These are phyloP conservation scores for Heliothis peltigera DNA, from an alignment of 2,888 invertebrate genomes.

Conservation along the genomic window DNA sequence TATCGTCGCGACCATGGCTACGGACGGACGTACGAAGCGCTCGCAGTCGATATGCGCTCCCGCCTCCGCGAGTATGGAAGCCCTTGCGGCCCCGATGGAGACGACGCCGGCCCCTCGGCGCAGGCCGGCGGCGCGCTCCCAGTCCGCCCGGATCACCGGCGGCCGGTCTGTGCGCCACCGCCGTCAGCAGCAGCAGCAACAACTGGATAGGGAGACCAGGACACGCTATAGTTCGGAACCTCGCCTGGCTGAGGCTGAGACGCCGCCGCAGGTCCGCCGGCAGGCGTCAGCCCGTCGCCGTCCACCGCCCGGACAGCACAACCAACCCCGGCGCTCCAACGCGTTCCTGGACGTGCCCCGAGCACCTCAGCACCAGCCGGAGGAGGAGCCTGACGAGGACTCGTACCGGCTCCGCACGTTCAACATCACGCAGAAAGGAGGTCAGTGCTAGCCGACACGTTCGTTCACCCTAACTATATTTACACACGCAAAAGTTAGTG, in stretches of 20 bases:
- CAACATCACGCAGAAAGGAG: constrained; percentile 97
- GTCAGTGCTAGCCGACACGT: constrained; percentile 85
- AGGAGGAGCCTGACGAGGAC: constrained; percentile 94
- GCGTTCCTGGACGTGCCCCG: constrained; percentile 93
- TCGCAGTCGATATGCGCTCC: constrained; percentile 94
- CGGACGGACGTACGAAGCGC: constrained; percentile 92
- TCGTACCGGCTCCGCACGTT: constrained; percentile 97
- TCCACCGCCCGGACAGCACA: constrained; percentile 84
- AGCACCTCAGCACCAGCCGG: constrained; percentile 77
- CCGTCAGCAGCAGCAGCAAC: constrained; percentile 85
- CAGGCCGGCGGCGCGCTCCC: constrained; percentile 93
- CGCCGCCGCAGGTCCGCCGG: constrained; percentile 91
- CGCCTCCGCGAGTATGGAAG: constrained; percentile 92
- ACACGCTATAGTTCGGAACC: constrained; percentile 92
- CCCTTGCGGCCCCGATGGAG: constrained; percentile 88
- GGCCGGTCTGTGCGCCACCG: constrained; percentile 89
- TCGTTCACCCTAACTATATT: constrained; percentile 84
- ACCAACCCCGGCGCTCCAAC: constrained; percentile 91
- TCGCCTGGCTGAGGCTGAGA: constrained; percentile 91
- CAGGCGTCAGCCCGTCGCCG: constrained; percentile 91
- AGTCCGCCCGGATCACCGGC: constrained; percentile 93
- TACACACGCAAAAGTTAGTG: constrained; percentile 75
- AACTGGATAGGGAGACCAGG: constrained; percentile 87
- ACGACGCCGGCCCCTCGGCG: constrained; percentile 90
- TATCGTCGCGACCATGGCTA: constrained; percentile 90